These are phyloP conservation scores for Acropternis orthonyx DNA, from an alignment of 2,797 vertebrate species.

Conservation along the genomic window DNA sequence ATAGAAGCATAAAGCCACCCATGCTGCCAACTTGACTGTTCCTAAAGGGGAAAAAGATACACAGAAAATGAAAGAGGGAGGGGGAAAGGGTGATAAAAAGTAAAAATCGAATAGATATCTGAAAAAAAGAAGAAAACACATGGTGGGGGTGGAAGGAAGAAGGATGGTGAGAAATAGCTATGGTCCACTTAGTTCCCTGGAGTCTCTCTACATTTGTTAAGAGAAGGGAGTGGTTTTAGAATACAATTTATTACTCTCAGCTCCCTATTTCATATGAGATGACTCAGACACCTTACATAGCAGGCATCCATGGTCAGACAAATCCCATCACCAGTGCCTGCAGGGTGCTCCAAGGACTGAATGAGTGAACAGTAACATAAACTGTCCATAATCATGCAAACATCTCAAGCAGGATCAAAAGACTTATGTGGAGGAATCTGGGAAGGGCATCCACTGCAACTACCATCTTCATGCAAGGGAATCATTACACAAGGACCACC, in stretches of 20 bases:
- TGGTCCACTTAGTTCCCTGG: not conserved
- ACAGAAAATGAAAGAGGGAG: not conserved
- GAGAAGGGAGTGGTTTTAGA: not conserved
- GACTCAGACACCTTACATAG: not conserved
- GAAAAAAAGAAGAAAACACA: not conserved
- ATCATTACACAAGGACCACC: not conserved
- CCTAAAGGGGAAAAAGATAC: not conserved
- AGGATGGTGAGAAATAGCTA: not conserved
- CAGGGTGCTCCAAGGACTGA: not conserved
- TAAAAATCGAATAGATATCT: not conserved
- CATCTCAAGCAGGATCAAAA: not conserved
- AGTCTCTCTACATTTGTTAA: not conserved
- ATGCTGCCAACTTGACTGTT: not conserved
- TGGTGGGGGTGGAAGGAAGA: not conserved
- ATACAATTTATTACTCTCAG: not conserved
- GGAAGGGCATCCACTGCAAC: not conserved
- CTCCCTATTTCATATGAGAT: not conserved
- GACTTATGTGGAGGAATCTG: fast-evolving
- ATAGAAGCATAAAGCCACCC: not conserved
- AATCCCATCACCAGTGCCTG: not conserved
- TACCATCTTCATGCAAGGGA: not conserved
- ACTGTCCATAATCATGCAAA: not conserved
- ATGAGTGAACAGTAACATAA: not conserved
- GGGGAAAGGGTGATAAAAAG: not conserved
- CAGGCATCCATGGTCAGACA: not conserved